These are phyloP conservation scores for Ceramica pisi DNA, from an alignment of 2,888 invertebrate genomes.

Conservation along the genomic window DNA sequence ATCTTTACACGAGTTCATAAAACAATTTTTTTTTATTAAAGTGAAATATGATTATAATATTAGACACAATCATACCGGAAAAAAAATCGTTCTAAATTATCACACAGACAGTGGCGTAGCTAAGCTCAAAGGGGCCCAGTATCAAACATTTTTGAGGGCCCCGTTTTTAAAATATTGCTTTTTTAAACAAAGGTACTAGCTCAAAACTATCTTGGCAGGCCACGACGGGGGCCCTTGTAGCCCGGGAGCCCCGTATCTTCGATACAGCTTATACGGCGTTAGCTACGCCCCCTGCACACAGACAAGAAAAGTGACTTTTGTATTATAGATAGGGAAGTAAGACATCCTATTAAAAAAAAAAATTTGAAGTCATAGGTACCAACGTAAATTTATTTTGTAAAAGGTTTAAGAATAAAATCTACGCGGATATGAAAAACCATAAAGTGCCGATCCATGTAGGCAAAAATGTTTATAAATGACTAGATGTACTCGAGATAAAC, in stretches of 20 bases:
- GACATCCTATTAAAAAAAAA: not conserved
- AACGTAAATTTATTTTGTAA: not conserved
- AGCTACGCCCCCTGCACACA: no score
- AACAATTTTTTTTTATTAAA: not conserved
- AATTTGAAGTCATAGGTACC: not conserved
- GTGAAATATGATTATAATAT: not conserved
- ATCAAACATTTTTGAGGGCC: no score
- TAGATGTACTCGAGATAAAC: constrained; percentile 57
- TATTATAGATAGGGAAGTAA: not conserved
- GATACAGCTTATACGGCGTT: no score
- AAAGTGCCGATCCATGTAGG: constrained; percentile 49
- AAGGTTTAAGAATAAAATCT: constrained; percentile 20
- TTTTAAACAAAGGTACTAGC: no score
- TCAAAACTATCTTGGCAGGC: no score
- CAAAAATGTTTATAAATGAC: constrained; percentile 49
- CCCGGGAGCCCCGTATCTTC: no score
- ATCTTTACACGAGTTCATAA: not conserved
- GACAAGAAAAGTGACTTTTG: not conserved
- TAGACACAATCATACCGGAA: not conserved
- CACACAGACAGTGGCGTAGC: no score
- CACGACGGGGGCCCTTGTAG: no score
- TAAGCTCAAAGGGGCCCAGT: no score
- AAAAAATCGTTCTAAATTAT: not conserved
- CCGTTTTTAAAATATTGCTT: no score
- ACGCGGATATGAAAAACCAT: constrained; percentile 25